Percentiles rank a stretch among this genome's conserved stretches.
Evolutionary conservation across 2,797 vertebrate genomes (phyloP).

Genomic region (Leucoraja ocellata): DNA sequence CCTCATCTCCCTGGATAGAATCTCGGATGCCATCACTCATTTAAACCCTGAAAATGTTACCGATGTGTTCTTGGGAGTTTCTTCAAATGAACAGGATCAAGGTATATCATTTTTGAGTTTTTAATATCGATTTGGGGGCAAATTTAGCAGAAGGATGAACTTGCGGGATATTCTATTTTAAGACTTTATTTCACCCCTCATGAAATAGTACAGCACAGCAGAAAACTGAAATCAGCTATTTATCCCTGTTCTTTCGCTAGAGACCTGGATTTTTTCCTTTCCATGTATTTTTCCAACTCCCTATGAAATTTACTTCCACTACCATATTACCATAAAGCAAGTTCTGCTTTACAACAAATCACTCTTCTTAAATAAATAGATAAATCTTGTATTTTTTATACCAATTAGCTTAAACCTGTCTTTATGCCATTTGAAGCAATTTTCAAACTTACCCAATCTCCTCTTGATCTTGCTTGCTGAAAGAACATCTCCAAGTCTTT

Average conservation of each 20-base stretch:
- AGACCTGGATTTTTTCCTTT: background rate
- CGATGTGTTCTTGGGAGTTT: conserved; percentile 85
- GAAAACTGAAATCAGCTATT: background rate
- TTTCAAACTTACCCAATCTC: background rate
- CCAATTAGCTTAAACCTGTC: background rate
- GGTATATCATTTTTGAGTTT: conserved; percentile 63
- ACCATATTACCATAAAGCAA: background rate
- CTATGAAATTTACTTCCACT: background rate
- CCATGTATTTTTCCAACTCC: background rate
- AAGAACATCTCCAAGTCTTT: background rate
- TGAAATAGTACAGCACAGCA: background rate
- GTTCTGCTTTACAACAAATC: background rate
- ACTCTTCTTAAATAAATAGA: background rate
- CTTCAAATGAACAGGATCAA: conserved; percentile 89
- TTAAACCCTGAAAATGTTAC: conserved; percentile 94
- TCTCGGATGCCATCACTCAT: conserved; percentile 93
- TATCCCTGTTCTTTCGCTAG: background rate
- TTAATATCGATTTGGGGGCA: conserved; percentile 37
- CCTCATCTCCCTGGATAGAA: conserved; percentile 94
- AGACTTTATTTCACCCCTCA: background rate
- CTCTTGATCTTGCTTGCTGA: background rate
- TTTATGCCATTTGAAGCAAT: background rate
- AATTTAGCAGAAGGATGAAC: background rate
- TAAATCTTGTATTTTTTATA: background rate
- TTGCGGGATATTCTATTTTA: background rate